phyloP scores from a whole-genome alignment of 2,888 invertebrate genomes.

The Anthophora plumipes region DNA sequence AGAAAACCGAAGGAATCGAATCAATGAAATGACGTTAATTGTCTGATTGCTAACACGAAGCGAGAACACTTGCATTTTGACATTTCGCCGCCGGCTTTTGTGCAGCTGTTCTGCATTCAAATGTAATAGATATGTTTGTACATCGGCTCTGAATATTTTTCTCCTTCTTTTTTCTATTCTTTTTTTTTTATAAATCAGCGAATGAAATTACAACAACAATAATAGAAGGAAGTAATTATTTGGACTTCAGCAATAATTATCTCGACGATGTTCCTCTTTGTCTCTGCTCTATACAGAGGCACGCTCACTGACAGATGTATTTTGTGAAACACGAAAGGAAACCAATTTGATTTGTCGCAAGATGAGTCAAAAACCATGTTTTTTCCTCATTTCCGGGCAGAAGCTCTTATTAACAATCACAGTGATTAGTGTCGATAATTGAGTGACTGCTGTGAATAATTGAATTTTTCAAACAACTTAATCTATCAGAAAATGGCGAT shows the following conservation, averaged over 20 bases:
- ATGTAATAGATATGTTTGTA: constrained; percentile 12
- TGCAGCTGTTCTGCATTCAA: constrained; percentile 27
- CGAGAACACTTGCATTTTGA: constrained; percentile 28
- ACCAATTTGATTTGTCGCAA: not conserved
- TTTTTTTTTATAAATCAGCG: not conserved
- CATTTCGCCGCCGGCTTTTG: constrained; percentile 35
- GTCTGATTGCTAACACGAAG: constrained; percentile 33
- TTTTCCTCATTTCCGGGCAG: not conserved
- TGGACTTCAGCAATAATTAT: constrained; percentile 30
- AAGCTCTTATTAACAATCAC: not conserved
- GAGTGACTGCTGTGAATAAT: too few relatives aligned
- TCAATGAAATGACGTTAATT: constrained; percentile 20
- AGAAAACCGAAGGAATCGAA: not conserved
- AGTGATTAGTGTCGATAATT: too few relatives aligned
- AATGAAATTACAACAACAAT: constrained; percentile 13
- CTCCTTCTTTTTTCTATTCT: too few relatives aligned
- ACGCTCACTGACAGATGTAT: constrained; percentile 2
- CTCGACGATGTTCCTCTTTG: constrained; percentile 5
- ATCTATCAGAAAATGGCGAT: too few relatives aligned
- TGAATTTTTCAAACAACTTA: too few relatives aligned
- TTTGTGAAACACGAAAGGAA: not conserved
- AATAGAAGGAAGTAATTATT: constrained; percentile 46
- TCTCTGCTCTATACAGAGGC: not conserved
- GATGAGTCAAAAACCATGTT: not conserved
- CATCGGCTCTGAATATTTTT: constrained; percentile 3